Conservation (phyloP, 1,140 invertebrate genomes). For the Tetramorium simillimum region DNA sequence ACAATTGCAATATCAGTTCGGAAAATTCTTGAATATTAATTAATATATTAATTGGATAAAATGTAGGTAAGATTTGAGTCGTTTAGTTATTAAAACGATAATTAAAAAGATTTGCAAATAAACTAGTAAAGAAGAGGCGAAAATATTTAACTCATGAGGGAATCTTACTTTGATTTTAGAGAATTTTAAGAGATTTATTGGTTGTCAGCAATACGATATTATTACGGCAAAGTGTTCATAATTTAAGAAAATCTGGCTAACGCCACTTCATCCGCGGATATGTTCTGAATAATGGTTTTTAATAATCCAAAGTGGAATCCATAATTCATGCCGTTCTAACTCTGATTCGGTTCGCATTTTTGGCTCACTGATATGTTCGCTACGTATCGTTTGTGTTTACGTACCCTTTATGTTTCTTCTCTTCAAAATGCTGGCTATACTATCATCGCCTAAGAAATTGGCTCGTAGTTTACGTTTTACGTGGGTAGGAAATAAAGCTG, state of each 20-base stretch:
- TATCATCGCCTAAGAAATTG: constrained; percentile 29
- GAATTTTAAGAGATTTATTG: constrained; percentile 1
- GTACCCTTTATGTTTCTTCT: constrained; percentile 40
- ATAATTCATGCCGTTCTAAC: constrained; percentile 44
- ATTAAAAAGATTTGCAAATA: background rate
- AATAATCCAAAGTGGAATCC: constrained; percentile 62
- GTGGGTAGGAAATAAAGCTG: constrained; percentile 39
- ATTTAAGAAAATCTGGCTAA: constrained; percentile 54
- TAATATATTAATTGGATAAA: background rate
- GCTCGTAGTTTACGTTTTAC: background rate
- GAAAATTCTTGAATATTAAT: background rate
- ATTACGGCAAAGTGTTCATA: constrained; percentile 29
- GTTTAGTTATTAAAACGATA: background rate
- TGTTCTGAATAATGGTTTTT: constrained; percentile 69
- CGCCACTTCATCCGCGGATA: background rate
- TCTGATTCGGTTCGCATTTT: constrained; percentile 53
- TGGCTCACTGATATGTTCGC: constrained; percentile 55
- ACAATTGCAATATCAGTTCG: background rate
- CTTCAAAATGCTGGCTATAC: background rate
- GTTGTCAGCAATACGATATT: background rate
- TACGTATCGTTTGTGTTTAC: too few relatives aligned
- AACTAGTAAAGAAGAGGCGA: background rate
- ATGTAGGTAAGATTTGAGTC: background rate
- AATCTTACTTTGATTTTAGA: background rate
- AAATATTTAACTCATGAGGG: background rate